Evolutionary conservation across 2,113 vertebrate genomes (phyloP), one percentile per base, ranked within the genome.

Genomic region (Paraplagusia blochii): DNA sequence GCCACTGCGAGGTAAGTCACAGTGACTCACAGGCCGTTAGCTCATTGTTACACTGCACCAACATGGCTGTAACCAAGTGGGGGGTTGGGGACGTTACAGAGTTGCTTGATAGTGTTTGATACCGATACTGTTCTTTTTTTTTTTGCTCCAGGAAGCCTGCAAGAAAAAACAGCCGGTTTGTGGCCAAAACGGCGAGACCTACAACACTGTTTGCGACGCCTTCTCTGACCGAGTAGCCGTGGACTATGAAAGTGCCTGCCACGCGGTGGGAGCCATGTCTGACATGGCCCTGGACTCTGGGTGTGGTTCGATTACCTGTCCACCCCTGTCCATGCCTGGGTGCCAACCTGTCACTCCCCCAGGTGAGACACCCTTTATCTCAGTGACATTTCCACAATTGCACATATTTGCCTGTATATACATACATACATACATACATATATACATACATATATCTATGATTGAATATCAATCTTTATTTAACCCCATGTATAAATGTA

Each of bases 161-260:
- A 91, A 85, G 66, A 82, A 77, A 0, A 44, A 40, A 1, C 87
- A 90, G 50, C 89, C 89, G 0, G 85, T 98, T 0, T 99, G 97
- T 0, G 95, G 95, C 1, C 95, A 99, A 18, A 94, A 95, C 0
- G 93, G 95, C 0, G 95, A 98, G 60, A 97, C 93, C 7, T 99
- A 95, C 76, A 53, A 72, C 44, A 97, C 92, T 0, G 82, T 95
- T 56, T 99, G 97, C 0, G 93, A 93, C 0, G 97, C 97, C 63
- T 96, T 92, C 62, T 89, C 95, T 0, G 89, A 95, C 42, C 95
- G 97, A 0, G 92, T 98, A 55, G 93, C 95, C 0, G 75, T 97
- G 1, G 97, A 99, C 76, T 99, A 99, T 66, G 34, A 61, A 0
- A 93, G 92, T 0, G 82, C 60, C 44, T 99, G 97, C 67, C 93